phyloP scores from a whole-genome alignment of 2,113 vertebrate species.

The Megaceryle torquata region DNA sequence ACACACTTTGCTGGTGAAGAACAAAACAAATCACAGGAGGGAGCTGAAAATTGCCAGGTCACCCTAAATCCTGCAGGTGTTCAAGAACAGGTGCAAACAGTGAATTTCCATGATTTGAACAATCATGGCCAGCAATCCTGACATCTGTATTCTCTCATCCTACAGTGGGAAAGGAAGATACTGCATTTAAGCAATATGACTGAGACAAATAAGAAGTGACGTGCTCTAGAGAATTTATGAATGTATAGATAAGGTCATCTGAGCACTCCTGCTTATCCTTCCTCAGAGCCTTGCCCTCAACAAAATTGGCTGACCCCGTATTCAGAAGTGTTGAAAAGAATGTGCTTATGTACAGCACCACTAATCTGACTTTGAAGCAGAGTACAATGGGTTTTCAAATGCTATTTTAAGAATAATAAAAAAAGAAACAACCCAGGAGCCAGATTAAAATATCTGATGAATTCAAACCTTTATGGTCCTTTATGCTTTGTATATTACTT shows the following conservation, averaged over 20 bases:
- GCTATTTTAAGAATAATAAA: background rate
- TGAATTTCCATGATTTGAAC: background rate
- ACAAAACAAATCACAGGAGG: background rate
- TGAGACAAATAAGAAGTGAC: slow-evolving; percentile 1
- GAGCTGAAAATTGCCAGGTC: background rate
- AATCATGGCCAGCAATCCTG: background rate
- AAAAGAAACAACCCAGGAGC: background rate
- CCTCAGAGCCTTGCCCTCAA: background rate
- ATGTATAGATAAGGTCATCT: background rate
- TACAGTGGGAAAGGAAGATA: background rate
- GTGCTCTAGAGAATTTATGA: background rate
- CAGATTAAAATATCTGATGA: background rate
- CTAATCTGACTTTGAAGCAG: background rate
- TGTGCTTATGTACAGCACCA: background rate
- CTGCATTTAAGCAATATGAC: background rate
- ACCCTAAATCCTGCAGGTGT: background rate
- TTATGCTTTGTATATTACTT: background rate
- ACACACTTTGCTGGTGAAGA: background rate
- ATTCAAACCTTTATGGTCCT: background rate
- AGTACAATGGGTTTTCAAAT: slow-evolving; percentile 5
- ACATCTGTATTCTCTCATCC: background rate
- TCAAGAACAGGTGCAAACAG: background rate
- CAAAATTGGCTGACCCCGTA: background rate
- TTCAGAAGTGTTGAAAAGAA: slow-evolving; percentile 26
- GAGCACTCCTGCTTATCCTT: background rate